Conservation (phyloP, 53 echinoderm and acorn worm genomes). For the Hippasteria phrygiana region DNA sequence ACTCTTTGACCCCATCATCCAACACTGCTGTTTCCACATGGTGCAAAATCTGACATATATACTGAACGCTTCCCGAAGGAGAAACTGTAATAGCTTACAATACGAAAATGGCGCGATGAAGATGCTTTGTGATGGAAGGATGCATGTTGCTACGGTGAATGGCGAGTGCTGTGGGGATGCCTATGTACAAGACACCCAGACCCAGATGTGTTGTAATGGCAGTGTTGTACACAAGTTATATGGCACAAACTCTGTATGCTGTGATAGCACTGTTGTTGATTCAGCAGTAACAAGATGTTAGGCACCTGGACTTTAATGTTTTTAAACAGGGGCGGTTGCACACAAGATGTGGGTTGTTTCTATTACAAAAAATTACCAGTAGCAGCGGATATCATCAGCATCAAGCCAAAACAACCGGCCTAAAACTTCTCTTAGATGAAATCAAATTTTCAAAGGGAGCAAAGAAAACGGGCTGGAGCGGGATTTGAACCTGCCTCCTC, state of each 20-base stretch:
- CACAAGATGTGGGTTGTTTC: not conserved
- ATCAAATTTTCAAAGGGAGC: no score
- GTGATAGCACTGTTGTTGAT: conserved; percentile 26
- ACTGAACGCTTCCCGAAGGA: not conserved
- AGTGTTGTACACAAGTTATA: not conserved
- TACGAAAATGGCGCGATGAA: not conserved
- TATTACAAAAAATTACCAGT: no score
- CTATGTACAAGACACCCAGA: conserved; percentile 31
- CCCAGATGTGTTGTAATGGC: conserved; percentile 71
- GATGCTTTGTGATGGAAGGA: not conserved
- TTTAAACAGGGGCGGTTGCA: not conserved
- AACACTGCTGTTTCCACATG: conserved; percentile 63
- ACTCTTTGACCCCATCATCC: conserved; percentile 41
- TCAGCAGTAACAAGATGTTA: not conserved
- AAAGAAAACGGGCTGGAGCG: no score
- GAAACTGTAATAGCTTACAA: conserved; percentile 28
- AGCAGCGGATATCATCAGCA: no score
- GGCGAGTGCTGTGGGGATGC: conserved; percentile 66
- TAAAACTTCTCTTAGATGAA: no score
- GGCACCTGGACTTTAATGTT: not conserved
- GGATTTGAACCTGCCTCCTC: no score
- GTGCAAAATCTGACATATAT: not conserved
- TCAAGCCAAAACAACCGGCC: no score
- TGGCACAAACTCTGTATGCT: conserved; percentile 59
- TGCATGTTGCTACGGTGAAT: not conserved